A percentile compares a stretch with the other conserved stretches of the same genome.
These are phyloP conservation scores for Empidonax traillii DNA, from an alignment of 2,113 vertebrate genomes.

Conservation along the genomic window DNA sequence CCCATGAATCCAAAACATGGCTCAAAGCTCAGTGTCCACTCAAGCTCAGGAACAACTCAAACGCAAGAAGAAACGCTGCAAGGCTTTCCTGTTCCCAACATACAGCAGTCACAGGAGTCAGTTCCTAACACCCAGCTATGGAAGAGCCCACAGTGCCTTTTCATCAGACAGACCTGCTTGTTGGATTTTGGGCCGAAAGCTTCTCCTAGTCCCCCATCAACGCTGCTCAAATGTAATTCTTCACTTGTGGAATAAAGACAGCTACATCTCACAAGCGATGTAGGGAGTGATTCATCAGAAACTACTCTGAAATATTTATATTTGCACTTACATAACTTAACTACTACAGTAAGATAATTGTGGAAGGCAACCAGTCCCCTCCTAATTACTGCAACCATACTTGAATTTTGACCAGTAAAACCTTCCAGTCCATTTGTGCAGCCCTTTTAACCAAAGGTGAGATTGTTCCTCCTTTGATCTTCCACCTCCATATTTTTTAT, in stretches of 20 bases:
- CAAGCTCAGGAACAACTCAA: background rate
- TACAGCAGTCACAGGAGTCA: background rate
- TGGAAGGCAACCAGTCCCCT: background rate
- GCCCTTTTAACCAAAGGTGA: background rate
- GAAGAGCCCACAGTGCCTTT: background rate
- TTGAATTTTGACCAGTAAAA: background rate
- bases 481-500: background rate
- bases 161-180: background rate
- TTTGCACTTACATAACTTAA: background rate
- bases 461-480: background rate
- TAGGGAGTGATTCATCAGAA: background rate
- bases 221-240: background rate
- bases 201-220: background rate
- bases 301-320: background rate
- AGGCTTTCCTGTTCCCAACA: background rate
- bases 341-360: background rate
- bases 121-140: background rate
- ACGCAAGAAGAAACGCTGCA: background rate
- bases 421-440: background rate
- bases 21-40: background rate
- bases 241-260: background rate
- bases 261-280: background rate
- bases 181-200: background rate
- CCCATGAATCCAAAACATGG: background rate
- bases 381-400: background rate